These are phyloP conservation scores for Hemiprocne comata DNA, from an alignment of 2,113 vertebrate genomes.

Conservation along the genomic window DNA sequence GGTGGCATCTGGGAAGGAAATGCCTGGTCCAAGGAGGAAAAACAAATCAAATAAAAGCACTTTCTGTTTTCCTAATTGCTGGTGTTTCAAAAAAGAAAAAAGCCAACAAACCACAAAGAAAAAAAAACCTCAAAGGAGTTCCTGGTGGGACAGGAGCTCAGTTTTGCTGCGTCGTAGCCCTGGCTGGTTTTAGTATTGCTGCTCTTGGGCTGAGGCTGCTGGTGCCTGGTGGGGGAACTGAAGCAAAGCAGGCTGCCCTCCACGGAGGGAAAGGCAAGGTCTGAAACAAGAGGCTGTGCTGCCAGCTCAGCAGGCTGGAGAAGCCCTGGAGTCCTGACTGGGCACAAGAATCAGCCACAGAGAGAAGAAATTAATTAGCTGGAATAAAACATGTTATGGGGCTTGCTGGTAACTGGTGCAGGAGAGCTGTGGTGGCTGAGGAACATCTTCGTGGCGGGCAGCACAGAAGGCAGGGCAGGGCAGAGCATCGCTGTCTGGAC, in stretches of 20 bases:
- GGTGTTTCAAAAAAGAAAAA: background rate
- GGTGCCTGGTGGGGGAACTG: background rate
- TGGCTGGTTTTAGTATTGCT: background rate
- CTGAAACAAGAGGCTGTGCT: background rate
- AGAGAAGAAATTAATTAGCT: background rate
- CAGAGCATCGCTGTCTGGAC: background rate
- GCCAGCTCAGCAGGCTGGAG: background rate
- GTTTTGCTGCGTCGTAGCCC: background rate
- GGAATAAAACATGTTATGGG: fast-evolving
- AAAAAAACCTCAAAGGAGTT: background rate
- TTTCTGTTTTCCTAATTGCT: background rate
- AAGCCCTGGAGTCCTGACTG: background rate
- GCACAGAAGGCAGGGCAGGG: too few relatives aligned
- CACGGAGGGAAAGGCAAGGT: background rate
- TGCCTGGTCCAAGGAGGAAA: background rate
- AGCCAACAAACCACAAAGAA: background rate
- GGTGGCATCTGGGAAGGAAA: background rate
- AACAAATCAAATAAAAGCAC: background rate
- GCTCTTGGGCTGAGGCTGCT: background rate
- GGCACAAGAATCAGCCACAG: background rate
- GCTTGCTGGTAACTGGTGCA: background rate
- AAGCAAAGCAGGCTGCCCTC: background rate
- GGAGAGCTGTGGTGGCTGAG: background rate
- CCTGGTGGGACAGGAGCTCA: background rate
- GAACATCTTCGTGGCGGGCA: background rate